Evolutionary conservation across 2,797 vertebrate species (phyloP), one percentile per base, ranked within the genome.

Genomic region (Oreortyx pictus): DNA sequence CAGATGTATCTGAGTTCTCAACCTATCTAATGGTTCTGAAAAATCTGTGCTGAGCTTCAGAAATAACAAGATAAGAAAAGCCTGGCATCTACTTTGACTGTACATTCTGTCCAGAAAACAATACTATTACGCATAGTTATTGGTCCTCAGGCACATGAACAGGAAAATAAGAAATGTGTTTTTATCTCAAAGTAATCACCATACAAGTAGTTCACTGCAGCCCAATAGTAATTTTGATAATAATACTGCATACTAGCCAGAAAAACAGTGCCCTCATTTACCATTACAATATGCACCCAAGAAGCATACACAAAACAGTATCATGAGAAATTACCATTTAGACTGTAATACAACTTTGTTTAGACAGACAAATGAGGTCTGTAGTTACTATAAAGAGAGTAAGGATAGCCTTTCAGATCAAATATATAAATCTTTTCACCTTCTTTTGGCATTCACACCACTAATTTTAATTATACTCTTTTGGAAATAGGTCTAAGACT

Each of bases 381-480:
- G 39, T 18, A 41, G 39, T 83, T 46, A 76, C 76, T 89, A 81
- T 62, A 73, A 79, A 50, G 67, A 70, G 43, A 86, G 76, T 22
- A 24, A 76, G 37, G 50, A 62, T 6, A 81, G 17, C 18, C 41
- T 77, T 95, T 85, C 61, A 90, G 37, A 77, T 20, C 0, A 88
- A 94, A 74, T 41, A 5, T 46, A 74, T 87, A 43, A 35, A 67
- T 41, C 39, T 22, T 65, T 52, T 17, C 18, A 31, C 56, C 13
- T 82, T 90, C 76, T 43, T 89, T 50, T 10, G 44, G n/a, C 9
- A 64, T 82, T 64, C 59, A 70, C 81, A 83, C 54, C 17, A 59
- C 71, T 88, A 83, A 88, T 86, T 90, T 75, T 68, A 92, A 90
- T 72, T 56, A 74, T 13, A 7, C 7, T n/a, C 33, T 56, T 89